Evolutionary conservation across 2,888 invertebrate genomes (phyloP).

Genomic region (Eilema caniola): DNA sequence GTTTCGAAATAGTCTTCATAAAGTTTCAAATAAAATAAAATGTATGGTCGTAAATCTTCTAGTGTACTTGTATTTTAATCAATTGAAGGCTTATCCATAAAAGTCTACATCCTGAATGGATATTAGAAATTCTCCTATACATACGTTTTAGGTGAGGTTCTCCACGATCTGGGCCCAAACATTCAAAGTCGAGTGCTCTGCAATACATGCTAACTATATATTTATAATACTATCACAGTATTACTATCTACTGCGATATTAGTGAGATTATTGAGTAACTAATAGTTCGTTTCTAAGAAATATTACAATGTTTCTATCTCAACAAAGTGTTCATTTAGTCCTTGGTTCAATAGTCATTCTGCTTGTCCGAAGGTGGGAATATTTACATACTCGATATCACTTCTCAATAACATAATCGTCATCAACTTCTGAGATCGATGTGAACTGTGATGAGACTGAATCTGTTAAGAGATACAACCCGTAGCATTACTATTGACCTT

Average conservation of each 20-base stretch:
- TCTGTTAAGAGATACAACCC: slow-evolving; percentile 11
- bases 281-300: no score
- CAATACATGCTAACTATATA: no score
- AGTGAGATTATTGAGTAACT: no score
- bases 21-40: slow-evolving; percentile 3
- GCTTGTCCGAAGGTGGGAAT: slow-evolving; percentile 2
- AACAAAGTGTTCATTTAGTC: not conserved
- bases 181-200: no score
- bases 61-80: not conserved
- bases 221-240: no score
- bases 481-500: slow-evolving; percentile 8
- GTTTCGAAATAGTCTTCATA: not conserved
- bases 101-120: no score
- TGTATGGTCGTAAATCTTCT: not conserved
- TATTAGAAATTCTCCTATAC: no score
- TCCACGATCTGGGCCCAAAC: no score
- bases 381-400: not conserved
- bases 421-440: slow-evolving; percentile 4
- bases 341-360: not conserved
- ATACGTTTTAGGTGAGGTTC: no score
- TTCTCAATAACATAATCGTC: slow-evolving; percentile 7
- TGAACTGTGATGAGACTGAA: no score
- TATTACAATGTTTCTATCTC: not conserved
- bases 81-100: no score
- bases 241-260: no score